Conservation (phyloP, 2,113 vertebrate species). For the Pipa parva region DNA sequence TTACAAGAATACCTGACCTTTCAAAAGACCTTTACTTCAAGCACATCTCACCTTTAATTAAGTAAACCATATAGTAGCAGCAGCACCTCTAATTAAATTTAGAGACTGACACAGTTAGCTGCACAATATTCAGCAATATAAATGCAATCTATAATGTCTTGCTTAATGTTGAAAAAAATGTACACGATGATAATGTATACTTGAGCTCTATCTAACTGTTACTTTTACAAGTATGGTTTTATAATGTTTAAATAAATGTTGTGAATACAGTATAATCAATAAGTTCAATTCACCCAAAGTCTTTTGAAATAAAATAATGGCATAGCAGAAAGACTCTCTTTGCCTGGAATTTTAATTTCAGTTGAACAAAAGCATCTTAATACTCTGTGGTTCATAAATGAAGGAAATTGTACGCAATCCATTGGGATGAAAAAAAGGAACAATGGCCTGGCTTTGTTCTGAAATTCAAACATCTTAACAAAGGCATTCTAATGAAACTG, state of each 20-base stretch:
- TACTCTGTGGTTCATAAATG: not conserved
- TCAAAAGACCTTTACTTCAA: too few species aligned
- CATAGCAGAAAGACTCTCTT: not conserved
- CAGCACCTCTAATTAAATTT: too few species aligned
- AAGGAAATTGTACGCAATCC: not conserved
- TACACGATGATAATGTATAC: not conserved
- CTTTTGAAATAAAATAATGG: constrained; percentile 4
- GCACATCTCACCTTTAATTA: not conserved
- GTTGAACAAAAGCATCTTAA: not conserved
- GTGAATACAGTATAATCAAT: constrained; percentile 1
- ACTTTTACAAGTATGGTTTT: not conserved
- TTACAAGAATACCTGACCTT: too few species aligned
- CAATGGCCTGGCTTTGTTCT: not conserved
- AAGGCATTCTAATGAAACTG: constrained; percentile 1
- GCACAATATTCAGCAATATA: not conserved
- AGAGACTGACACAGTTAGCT: not conserved
- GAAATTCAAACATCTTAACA: not conserved
- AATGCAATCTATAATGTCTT: not conserved
- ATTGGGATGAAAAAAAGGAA: not conserved
- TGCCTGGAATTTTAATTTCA: not conserved
- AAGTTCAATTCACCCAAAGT: not conserved
- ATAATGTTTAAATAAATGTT: constrained; percentile 1
- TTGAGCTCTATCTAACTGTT: not conserved
- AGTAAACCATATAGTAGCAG: not conserved
- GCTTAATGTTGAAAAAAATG: not conserved